These are phyloP conservation scores for Ictidomys tridecemlineatus DNA, from an alignment of 2,113 vertebrate species.

Conservation along the genomic window DNA sequence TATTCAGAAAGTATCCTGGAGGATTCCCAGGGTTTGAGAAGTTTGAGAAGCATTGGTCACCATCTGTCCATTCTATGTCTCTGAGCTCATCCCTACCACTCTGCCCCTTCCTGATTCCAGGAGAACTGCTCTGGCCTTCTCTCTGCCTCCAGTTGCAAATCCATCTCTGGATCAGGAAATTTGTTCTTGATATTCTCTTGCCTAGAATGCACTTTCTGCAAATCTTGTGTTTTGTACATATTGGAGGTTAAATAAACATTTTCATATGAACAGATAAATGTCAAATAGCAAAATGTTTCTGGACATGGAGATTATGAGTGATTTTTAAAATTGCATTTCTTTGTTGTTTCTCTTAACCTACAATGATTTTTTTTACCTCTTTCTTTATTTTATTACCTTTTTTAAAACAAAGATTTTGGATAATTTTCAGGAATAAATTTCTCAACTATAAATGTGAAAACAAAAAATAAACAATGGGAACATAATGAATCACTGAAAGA, in stretches of 20 bases:
- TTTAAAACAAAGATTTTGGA: neutral
- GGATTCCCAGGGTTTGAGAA: neutral
- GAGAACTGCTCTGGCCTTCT: neutral
- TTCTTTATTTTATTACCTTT: neutral
- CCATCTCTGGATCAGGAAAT: neutral
- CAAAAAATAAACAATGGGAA: neutral
- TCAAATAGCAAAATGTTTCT: neutral
- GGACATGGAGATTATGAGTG: neutral
- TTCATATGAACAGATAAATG: neutral
- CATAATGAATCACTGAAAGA: neutral
- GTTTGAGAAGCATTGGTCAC: neutral
- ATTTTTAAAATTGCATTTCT: neutral
- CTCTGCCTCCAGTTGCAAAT: neutral
- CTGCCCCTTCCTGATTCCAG: rapidly evolving
- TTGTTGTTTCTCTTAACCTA: neutral
- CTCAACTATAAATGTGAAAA: neutral
- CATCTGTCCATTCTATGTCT: neutral
- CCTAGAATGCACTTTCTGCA: neutral
- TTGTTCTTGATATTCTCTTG: neutral
- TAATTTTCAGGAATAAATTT: neutral
- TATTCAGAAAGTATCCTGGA: neutral
- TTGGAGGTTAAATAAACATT: neutral
- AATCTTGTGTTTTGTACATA: neutral
- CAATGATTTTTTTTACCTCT: neutral
- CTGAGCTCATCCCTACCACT: neutral